phyloP scores from a whole-genome alignment of 2,888 invertebrate species.

The Pyrrhia umbra region DNA sequence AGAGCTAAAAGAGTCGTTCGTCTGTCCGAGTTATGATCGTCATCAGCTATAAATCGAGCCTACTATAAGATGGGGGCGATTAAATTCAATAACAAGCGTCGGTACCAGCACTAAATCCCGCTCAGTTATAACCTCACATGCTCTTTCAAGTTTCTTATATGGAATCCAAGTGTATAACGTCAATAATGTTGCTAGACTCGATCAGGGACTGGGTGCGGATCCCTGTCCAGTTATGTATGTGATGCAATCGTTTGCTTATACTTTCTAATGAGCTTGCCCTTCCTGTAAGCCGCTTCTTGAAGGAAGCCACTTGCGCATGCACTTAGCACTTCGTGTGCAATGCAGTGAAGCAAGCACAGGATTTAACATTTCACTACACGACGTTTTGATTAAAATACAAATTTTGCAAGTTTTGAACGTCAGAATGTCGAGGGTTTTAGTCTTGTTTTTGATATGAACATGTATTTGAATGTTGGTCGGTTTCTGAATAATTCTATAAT shows the following conservation, averaged over 20 bases:
- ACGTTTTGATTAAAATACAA: conserved; percentile 56
- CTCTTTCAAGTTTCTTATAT: conserved; percentile 61
- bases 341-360: conserved; percentile 56
- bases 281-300: conserved; percentile 70
- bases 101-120: conserved; percentile 55
- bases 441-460: conserved; percentile 56
- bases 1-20: conserved; percentile 43
- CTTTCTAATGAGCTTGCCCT: conserved; percentile 78
- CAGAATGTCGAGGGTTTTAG: conserved; percentile 51
- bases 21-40: conserved; percentile 45
- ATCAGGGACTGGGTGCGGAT: conserved; percentile 64
- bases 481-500: conserved; percentile 56
- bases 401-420: conserved; percentile 54
- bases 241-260: conserved; percentile 75
- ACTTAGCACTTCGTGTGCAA: conserved; percentile 64
- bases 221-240: conserved; percentile 65
- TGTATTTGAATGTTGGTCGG: conserved; percentile 57
- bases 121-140: conserved; percentile 50
- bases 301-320: conserved; percentile 71
- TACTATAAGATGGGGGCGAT: conserved; percentile 50
- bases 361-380: conserved; percentile 55
- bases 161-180: conserved; percentile 56
- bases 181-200: conserved; percentile 68
- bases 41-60: conserved; percentile 54
- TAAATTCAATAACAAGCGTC: conserved; percentile 62